Percentiles rank a stretch among this genome's conserved stretches.
Evolutionary conservation across 2,113 vertebrate species (phyloP).

Genomic region (Nestor notabilis): DNA sequence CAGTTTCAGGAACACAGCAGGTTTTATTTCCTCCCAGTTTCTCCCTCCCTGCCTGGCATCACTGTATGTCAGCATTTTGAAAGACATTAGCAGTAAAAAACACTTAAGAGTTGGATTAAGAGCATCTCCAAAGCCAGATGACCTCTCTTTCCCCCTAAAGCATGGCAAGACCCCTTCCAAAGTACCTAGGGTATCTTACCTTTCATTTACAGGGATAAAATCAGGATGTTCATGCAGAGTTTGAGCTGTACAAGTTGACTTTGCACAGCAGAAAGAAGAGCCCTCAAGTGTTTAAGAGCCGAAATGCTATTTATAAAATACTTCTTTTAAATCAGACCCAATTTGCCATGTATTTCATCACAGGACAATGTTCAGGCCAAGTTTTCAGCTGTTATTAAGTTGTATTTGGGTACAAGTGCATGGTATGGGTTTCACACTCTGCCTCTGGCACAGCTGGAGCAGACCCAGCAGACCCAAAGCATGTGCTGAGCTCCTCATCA

Average conservation of each 20-base stretch:
- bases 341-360: not conserved
- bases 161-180: not conserved
- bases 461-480: not conserved
- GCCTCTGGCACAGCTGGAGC: not conserved
- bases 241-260: not conserved
- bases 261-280: not conserved
- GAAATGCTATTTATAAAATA: not conserved
- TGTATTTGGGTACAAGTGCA: not conserved
- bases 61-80: not conserved
- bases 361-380: accelerated
- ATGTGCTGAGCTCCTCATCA: not conserved
- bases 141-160: not conserved
- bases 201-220: not conserved
- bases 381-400: not conserved
- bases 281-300: not conserved
- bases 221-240: accelerated
- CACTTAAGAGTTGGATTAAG: not conserved
- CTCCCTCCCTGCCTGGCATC: not conserved
- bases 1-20: not conserved
- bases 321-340: not conserved
- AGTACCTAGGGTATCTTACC: not conserved
- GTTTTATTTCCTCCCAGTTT: not conserved
- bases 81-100: not conserved
- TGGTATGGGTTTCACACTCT: accelerated
- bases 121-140: not conserved